Conservation (phyloP, 2,797 vertebrate genomes). For the Mormyrus hasselquistii region DNA sequence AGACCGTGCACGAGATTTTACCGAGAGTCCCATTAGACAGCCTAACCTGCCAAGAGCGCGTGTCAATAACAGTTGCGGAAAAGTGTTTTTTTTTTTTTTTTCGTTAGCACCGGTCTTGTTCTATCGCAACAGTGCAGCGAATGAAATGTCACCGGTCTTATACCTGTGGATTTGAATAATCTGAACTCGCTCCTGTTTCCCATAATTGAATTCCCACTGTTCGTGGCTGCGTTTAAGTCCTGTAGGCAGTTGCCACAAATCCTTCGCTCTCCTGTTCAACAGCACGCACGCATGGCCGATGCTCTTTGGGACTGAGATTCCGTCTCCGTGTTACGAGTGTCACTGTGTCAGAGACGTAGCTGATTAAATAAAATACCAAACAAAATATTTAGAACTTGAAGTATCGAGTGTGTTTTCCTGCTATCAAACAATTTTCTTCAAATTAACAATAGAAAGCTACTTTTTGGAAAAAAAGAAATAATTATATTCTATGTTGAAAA, state of each 20-base stretch:
- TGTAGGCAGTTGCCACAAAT: background rate
- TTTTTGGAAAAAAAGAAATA: conserved; percentile 12
- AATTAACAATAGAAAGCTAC: conserved; percentile 2
- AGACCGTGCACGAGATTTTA: conserved; percentile 27
- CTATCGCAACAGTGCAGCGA: background rate
- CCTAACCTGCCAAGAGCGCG: background rate
- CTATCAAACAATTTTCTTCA: background rate
- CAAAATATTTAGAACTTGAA: background rate
- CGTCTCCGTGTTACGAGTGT: background rate
- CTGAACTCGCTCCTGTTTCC: conserved; percentile 18
- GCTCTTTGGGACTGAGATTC: background rate
- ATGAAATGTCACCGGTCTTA: background rate
- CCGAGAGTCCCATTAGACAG: conserved; percentile 16
- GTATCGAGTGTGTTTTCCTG: background rate
- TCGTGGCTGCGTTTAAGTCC: conserved; percentile 6
- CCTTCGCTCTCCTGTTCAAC: background rate
- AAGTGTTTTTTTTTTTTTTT: background rate
- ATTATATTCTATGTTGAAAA: conserved; percentile 22
- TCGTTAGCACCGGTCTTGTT: background rate
- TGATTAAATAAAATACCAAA: background rate
- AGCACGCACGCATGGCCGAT: background rate
- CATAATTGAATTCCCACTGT: conserved; percentile 9
- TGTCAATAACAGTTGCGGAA: background rate
- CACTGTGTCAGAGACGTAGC: background rate
- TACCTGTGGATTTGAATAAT: conserved; percentile 10